Base-by-base conservation (phyloP, 1,140 invertebrate genomes). In the Tetragnatha versicolor region DNA sequence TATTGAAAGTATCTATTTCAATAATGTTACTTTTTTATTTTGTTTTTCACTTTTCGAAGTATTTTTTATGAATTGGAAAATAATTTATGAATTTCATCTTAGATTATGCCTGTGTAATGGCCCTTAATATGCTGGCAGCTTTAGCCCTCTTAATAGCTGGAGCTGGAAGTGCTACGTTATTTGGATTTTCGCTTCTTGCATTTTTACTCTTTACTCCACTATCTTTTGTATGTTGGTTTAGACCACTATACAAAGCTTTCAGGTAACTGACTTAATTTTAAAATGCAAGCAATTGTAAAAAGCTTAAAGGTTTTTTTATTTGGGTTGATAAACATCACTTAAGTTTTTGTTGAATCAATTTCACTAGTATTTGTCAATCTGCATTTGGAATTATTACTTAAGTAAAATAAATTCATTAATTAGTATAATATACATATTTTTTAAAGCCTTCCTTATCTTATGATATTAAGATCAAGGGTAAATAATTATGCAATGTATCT, bases 211-310 rank as follows among this genome's bases (percentile, higher is more conserved):
- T 99, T 85, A 96, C 94, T 12, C 98, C 98, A 27, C 94, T 97
- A 85, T 98, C 98, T 49, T 99, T 98, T 85, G 85, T 99, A 6
- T 99, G 97, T 86, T 99, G 98, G 98, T 97, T 93, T 84, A 87
- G 93, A 85, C 93, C 93, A 53, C 89, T 92, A 9, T 95, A 95
- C 85, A 94, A 94, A 86, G 93, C 93, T 77, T 94, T 94, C 87
- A 91, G 91, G 93, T 93, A 85, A n/a, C n/a, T n/a, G n/a, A n/a
- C n/a, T n/a, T 82, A 83, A 82, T 58, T 29, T 31, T 6, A 29
- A 29, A 42, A 69, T 42, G 7, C 17, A 7, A 42, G 39, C 39
- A 42, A 10, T 42, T 42, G 17, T 17, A 42, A 10, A 10, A 42
- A 42, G 17, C 7, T 42, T 17, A 1, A 42, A 7, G 10, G 2